These are phyloP conservation scores for Tinea semifulvella DNA, from an alignment of 2,888 invertebrate species.

Conservation along the genomic window DNA sequence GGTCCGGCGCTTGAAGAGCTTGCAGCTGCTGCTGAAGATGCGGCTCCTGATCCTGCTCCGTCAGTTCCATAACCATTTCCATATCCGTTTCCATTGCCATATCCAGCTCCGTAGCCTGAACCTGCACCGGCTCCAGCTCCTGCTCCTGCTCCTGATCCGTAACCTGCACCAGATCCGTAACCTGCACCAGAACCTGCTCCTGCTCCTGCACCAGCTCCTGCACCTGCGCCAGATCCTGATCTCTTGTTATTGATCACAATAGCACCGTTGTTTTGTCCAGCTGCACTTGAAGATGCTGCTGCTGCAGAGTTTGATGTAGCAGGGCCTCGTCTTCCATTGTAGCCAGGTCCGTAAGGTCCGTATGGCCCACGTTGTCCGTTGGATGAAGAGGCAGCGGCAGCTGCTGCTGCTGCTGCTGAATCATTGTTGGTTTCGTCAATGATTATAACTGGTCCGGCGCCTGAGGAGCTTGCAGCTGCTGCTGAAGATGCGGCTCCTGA, in stretches of 20 bases:
- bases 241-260: neutral
- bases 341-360: neutral
- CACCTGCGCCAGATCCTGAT: neutral
- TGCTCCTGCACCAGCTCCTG: neutral
- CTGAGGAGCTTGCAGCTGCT: constrained; percentile 15
- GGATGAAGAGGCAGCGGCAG: neutral
- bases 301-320: neutral
- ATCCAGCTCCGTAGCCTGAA: neutral
- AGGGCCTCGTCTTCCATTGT: neutral
- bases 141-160: neutral
- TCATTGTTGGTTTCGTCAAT: constrained; percentile 16
- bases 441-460: constrained; percentile 16
- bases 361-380: neutral
- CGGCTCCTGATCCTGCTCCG: neutral
- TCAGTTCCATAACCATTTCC: neutral
- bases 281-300: constrained; percentile 12
- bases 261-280: too few relatives aligned
- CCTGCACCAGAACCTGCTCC: neutral
- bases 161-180: neutral
- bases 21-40: constrained; percentile 16
- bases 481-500: constrained; percentile 17
- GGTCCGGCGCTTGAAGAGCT: neutral
- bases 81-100: too few relatives aligned
- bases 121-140: neutral
- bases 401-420: neutral